phyloP scores from a whole-genome alignment of 2,797 vertebrate species.

The Alcedo atthis region DNA sequence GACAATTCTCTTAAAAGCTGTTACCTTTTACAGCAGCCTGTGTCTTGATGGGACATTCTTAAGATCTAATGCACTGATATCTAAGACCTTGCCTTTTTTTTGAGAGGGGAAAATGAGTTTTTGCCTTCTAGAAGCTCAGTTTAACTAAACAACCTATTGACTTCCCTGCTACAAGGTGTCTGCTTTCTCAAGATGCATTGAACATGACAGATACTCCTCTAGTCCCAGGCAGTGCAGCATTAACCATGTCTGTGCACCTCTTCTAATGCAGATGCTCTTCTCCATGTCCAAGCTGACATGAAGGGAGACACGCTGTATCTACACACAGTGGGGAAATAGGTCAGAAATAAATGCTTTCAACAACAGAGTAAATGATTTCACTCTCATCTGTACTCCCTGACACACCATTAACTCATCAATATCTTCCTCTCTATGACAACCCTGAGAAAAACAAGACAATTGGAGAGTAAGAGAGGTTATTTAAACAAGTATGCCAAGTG shows the following conservation, averaged over 20 bases:
- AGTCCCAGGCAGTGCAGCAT: background rate
- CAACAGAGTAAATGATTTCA: background rate
- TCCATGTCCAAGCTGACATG: background rate
- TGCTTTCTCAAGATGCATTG: background rate
- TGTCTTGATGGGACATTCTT: conserved; percentile 5
- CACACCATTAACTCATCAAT: conserved; percentile 13
- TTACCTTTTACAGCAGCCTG: background rate
- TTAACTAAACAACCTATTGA: conserved; percentile 42
- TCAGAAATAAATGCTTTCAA: conserved; percentile 22
- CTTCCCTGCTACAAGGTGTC: background rate
- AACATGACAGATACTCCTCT: background rate
- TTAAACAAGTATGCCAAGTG: background rate
- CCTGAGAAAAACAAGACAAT: conserved; percentile 35
- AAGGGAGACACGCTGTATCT: background rate
- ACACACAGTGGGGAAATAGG: background rate
- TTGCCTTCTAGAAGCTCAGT: conserved; percentile 6
- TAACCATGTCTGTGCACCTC: background rate
- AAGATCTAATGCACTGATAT: background rate
- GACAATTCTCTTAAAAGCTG: conserved; percentile 18
- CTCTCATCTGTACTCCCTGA: background rate
- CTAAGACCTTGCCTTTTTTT: background rate
- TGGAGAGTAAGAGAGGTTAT: conserved; percentile 25
- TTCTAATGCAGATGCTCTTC: background rate
- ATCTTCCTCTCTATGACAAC: conserved; percentile 37
- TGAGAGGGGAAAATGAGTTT: conserved; percentile 24